Evolutionary conservation across 1,140 invertebrate genomes (phyloP), one percentile per base, ranked within the genome.

Genomic region (Tetranychus urticae): DNA sequence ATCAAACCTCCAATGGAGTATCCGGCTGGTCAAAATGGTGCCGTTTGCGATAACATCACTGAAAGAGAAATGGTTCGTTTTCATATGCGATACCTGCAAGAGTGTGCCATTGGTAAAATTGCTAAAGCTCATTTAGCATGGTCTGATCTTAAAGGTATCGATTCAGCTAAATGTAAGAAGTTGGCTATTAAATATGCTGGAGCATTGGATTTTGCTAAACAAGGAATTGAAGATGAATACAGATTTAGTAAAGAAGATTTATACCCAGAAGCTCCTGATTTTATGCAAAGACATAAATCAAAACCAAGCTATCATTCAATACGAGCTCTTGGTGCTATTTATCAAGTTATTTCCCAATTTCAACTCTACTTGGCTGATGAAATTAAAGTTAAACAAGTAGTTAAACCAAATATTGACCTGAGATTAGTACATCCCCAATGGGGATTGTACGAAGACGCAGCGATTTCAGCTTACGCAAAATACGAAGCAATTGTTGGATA

Each of bases 151-250:
- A 33, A 64, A 33, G 67, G 67, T 10, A 61, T 68, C 34, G 62
- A 60, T 45, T 61, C 60, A 33, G 59, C 65, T n/a, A 55, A 48
- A 10, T 69, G 67, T 37, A 54, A 64, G 10, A 56, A 60, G 12
- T 50, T 71, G 2, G 70, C 69, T 10, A 47, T 52, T 34, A 68
- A 67, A 47, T 69, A 69, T 56, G 63, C 67, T 1, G 64, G 69
- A 2, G 64, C 69, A 31, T 62, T 72, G 1, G 71, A 72, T 63
- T 72, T 72, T 64, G 67, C 69, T 4, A 72, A 72, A 47, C 69
- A 63, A 23, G 71, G 71, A 31, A 62, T 64, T n/a, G 57, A 57
- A 7, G 65, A 64, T 1, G 10, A 0, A 0, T 6, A 42, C 5
- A 57, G 62, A 10, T 54, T 56, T 23, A 58, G 4, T 13, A 42